Evolutionary conservation across 2,888 invertebrate genomes (phyloP), one percentile per base, ranked within the genome.

Genomic region (Camptogramma bilineatum): DNA sequence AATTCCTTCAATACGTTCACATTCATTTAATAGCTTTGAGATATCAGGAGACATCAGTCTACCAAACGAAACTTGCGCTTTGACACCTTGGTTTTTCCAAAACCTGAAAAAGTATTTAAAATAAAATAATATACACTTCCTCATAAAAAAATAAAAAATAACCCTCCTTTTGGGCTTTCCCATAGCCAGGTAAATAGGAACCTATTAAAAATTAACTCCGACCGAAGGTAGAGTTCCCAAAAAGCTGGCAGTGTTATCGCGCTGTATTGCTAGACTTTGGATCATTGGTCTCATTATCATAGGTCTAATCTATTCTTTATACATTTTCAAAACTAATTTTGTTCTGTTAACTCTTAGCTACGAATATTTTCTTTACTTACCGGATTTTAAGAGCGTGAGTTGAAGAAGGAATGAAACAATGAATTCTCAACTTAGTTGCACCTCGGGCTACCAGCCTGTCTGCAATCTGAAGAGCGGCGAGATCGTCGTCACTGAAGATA

Each of bases 391-490:
- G 24, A 9, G 9, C 18, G 1, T 39, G 34, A 17, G 9, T 46
- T 4, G 1, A 31, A 17, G 13, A 52, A 24, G 8, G 54, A 64
- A 13, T 57, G 80, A 34, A 74, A 82, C 46, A 66, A 50, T 53
- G 52, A 44, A 63, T 57, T 19, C 53, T 68, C 50, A 13, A 63
- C 5, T 5, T 70, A 55, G 21, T 70, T 71, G 82, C 86, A 0
- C 88, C 88, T 5, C 81, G 77, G 2, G 63, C 68, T 1, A 86
- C 72, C 9, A 87, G 68, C 50, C 72, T 75, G 2, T 83, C 78
- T 0, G 77, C 78, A 1, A 86, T 44, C 16, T 79, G 77, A 0
- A 84, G 39, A 0, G 80, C 81, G 7, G 80, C 70, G 0, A 61
- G 19, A 13, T 76, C 76, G 0, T 79, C 72, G 34, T 82, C 79